These are phyloP conservation scores for Hippocampus kuda DNA, from an alignment of 2,797 vertebrate genomes.

Conservation along the genomic window DNA sequence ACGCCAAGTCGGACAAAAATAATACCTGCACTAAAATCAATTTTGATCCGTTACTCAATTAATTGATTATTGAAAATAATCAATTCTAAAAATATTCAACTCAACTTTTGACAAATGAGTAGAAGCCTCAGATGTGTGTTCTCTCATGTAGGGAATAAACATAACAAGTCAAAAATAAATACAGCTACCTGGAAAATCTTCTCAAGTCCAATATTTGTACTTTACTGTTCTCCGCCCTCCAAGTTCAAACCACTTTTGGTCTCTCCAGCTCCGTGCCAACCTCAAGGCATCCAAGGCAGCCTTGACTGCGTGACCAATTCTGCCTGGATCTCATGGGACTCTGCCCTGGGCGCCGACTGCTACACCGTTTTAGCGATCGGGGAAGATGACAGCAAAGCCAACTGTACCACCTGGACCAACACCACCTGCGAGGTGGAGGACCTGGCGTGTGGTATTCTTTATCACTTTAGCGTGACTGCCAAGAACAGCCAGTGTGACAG, in stretches of 20 bases:
- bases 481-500: slow-evolving; percentile 49
- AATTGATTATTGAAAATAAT: no score
- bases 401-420: slow-evolving; percentile 51
- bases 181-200: no score
- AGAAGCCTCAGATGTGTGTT: no score
- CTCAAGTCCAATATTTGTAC: neutral
- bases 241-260: neutral
- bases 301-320: slow-evolving; percentile 61
- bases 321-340: slow-evolving; percentile 57
- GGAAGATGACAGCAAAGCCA: slow-evolving; percentile 20
- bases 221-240: neutral
- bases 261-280: slow-evolving; percentile 60
- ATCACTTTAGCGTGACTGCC: slow-evolving; percentile 54
- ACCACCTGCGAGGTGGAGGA: slow-evolving; percentile 54
- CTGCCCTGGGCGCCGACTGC: slow-evolving; percentile 28
- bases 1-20: no score
- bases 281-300: slow-evolving; percentile 37
- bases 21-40: no score
- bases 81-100: no score
- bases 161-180: neutral
- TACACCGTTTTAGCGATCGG: slow-evolving; percentile 52
- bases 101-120: no score
- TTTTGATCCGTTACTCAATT: no score
- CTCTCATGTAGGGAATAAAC: neutral
- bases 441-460: slow-evolving; percentile 58